Conservation (phyloP, 2,113 vertebrate species). For the Xyliphius kryptos region DNA sequence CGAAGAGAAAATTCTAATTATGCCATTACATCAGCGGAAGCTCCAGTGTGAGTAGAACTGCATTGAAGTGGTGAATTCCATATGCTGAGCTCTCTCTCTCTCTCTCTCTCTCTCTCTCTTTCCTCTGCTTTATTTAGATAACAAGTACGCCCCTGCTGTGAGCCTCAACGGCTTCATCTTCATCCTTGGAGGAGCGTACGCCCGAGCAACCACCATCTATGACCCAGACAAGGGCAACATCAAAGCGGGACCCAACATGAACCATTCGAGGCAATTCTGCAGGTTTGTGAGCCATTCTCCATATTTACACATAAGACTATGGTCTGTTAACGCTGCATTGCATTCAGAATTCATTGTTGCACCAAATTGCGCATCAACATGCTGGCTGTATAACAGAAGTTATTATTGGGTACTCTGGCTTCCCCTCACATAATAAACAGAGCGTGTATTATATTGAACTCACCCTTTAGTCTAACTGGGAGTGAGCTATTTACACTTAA, state of each 20-base stretch:
- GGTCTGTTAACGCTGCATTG: no score
- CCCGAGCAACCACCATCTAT: conserved; percentile 97
- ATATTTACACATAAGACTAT: no score
- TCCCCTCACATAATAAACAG: no score
- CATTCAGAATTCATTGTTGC: no score
- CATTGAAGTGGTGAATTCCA: conserved; percentile 21
- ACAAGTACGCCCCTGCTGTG: conserved; percentile 96
- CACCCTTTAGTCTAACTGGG: no score
- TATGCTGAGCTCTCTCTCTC: background rate
- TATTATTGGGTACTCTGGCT: no score
- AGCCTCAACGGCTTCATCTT: conserved; percentile 96
- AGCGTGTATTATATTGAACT: no score
- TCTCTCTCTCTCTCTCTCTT: conserved; percentile 4
- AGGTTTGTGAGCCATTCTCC: conserved; percentile 71
- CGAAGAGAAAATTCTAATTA: conserved; percentile 33
- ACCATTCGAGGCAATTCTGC: conserved; percentile 98
- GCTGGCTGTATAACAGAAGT: no score
- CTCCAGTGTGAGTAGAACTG: no score
- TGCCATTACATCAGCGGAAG: conserved; percentile 41
- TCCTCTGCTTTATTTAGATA: conserved; percentile 70
- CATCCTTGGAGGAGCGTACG: conserved; percentile 97
- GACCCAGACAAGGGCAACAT: conserved; percentile 99
- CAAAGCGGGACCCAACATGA: conserved; percentile 98
- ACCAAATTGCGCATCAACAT: no score
- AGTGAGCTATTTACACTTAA: no score